These are phyloP conservation scores for Hestina assimilis DNA, from an alignment of 1,140 invertebrate genomes.

Conservation along the genomic window DNA sequence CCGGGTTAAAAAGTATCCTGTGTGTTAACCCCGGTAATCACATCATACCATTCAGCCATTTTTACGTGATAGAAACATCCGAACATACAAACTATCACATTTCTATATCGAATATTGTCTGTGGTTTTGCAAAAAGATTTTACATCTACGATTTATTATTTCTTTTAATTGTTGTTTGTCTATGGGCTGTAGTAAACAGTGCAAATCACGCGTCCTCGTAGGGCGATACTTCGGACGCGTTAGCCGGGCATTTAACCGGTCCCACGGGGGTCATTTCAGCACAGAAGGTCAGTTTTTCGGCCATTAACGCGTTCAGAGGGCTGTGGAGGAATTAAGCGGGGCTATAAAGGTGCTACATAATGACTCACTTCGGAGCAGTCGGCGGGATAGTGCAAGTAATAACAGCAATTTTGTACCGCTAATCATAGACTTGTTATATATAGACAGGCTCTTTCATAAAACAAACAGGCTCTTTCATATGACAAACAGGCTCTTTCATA, in stretches of 20 bases:
- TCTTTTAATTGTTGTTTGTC: constrained; percentile 8
- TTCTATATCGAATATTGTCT: neutral
- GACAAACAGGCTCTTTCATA: too few species aligned
- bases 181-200: constrained; percentile 9
- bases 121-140: too few species aligned
- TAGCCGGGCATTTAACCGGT: constrained; percentile 57
- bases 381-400: constrained; percentile 37
- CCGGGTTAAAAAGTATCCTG: too few species aligned
- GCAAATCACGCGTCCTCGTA: constrained; percentile 27
- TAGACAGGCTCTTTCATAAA: too few species aligned
- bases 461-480: too few species aligned
- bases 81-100: too few species aligned
- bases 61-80: too few species aligned
- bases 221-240: constrained; percentile 26
- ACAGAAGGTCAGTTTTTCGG: constrained; percentile 71
- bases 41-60: too few species aligned
- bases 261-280: constrained; percentile 56
- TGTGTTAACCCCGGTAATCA: too few species aligned
- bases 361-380: constrained; percentile 61
- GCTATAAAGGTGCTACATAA: constrained; percentile 64
- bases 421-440: too few species aligned
- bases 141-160: too few species aligned
- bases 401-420: constrained; percentile 26
- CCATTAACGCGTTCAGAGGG: constrained; percentile 68
- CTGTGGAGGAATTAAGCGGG: constrained; percentile 53